Percentiles rank a stretch among this genome's conserved stretches.
Evolutionary conservation across 2,797 vertebrate species (phyloP).

Genomic region (Remorina albescens): DNA sequence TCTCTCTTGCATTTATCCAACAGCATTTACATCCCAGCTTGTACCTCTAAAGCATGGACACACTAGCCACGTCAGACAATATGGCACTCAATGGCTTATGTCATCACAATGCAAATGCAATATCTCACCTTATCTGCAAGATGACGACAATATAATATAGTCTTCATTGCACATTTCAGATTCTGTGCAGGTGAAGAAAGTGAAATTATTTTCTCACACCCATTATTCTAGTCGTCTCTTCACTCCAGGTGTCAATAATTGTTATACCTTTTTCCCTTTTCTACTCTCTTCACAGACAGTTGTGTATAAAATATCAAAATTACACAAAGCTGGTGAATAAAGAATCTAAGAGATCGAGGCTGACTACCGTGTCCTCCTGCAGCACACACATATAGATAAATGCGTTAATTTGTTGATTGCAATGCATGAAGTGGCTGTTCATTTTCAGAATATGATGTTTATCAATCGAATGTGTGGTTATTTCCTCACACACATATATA

Average conservation of each 20-base stretch:
- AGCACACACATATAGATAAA: constrained; percentile 23
- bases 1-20: constrained; percentile 23
- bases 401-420: neutral
- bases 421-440: neutral
- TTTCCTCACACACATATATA: neutral
- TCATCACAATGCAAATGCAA: constrained; percentile 19
- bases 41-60: neutral
- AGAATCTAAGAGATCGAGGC: constrained; percentile 55
- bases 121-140: constrained; percentile 15
- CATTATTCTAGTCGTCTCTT: constrained; percentile 26
- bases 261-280: constrained; percentile 4
- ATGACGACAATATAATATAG: constrained; percentile 11
- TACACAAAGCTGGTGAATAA: constrained; percentile 69
- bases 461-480: neutral
- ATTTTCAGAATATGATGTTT: neutral
- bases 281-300: constrained; percentile 22
- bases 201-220: constrained; percentile 23
- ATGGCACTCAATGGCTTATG: constrained; percentile 16
- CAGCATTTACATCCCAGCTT: constrained; percentile 20
- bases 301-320: constrained; percentile 41
- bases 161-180: constrained; percentile 22
- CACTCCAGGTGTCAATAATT: constrained; percentile 25
- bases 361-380: constrained; percentile 28
- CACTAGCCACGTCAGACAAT: neutral
- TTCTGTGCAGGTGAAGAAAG: constrained; percentile 20